Percentiles rank a stretch among this genome's conserved stretches.
Evolutionary conservation across 2,113 vertebrate genomes (phyloP).

Genomic region (Heloderma charlesbogerti): DNA sequence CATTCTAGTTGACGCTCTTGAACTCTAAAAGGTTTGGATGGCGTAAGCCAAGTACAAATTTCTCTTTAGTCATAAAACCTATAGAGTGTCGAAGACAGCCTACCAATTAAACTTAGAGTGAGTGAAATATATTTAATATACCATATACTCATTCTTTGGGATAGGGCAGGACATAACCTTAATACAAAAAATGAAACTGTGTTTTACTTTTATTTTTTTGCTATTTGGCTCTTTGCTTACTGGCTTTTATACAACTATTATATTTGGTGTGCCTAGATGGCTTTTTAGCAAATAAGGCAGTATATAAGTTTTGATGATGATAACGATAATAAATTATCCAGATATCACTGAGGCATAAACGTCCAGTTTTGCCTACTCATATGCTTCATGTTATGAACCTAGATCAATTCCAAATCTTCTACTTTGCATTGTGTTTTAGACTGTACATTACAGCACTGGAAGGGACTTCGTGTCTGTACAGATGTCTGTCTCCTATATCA

Average conservation of each 20-base stretch:
- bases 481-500: background rate
- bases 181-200: background rate
- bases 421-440: background rate
- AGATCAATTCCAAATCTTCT: background rate
- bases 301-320: background rate
- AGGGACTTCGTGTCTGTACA: background rate
- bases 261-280: background rate
- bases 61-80: background rate
- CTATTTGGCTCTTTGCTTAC: background rate
- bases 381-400: background rate
- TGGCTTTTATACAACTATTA: background rate
- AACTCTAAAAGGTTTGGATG: background rate
- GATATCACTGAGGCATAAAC: background rate
- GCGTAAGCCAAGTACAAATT: background rate
- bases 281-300: too few relatives aligned
- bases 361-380: background rate
- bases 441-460: background rate
- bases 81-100: background rate
- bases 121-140: background rate
- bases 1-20: background rate
- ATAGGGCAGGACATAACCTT: too few relatives aligned
- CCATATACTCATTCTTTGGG: too few relatives aligned
- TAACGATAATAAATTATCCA: background rate
- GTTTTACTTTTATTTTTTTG: background rate
- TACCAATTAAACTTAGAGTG: background rate